These are phyloP conservation scores for Emydura subglobosa DNA, from an alignment of 2,113 vertebrate species.

Conservation along the genomic window DNA sequence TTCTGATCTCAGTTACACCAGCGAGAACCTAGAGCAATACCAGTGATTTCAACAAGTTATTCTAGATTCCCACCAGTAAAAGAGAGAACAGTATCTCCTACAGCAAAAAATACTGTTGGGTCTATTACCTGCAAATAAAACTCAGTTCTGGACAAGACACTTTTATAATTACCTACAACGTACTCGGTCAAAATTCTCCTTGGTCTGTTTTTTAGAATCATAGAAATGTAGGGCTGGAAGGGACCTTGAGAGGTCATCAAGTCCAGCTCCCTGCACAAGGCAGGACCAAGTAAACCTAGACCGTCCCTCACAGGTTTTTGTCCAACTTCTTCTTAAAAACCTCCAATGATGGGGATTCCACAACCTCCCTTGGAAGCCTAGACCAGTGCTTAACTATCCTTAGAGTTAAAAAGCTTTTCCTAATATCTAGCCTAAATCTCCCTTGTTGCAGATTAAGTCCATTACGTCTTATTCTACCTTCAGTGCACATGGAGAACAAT, in stretches of 20 bases:
- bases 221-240: neutral
- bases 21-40: neutral
- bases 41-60: too few relatives aligned
- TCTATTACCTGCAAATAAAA: neutral
- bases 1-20: neutral
- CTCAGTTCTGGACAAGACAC: neutral
- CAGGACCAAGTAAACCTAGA: neutral
- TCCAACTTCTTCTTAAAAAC: neutral
- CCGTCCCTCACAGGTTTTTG: neutral
- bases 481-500: neutral
- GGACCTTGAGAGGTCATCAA: neutral
- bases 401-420: neutral
- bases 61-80: too few relatives aligned
- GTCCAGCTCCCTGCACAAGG: too few relatives aligned
- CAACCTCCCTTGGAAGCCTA: neutral
- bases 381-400: neutral
- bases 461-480: neutral
- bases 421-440: neutral
- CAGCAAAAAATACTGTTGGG: neutral
- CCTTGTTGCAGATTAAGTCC: neutral
- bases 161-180: neutral
- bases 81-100: neutral
- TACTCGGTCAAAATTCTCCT: neutral
- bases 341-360: neutral
- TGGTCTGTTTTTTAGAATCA: neutral